These are phyloP conservation scores for Tachysurus vachellii DNA, from an alignment of 2,113 vertebrate genomes.

Conservation along the genomic window DNA sequence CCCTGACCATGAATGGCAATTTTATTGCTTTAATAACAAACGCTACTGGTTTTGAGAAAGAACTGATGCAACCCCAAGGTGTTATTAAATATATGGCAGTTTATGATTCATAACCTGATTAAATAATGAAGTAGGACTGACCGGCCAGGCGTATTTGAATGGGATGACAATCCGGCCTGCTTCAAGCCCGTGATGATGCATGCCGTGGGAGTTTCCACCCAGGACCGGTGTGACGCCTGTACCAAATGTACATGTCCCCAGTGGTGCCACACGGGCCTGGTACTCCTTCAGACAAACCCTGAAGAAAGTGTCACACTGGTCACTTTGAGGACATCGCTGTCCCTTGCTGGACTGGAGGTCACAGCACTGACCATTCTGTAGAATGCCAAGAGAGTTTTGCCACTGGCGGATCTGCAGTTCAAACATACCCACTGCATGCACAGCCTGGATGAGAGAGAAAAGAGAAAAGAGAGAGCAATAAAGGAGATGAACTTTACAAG, in stretches of 20 bases:
- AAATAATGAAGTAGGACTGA: conserved; percentile 67
- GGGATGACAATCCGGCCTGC: conserved; percentile 72
- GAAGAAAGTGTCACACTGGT: conserved; percentile 77
- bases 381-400: conserved; percentile 70
- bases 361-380: conserved; percentile 76
- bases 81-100: neutral
- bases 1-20: neutral
- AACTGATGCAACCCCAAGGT: neutral
- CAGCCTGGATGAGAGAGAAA: conserved; percentile 57
- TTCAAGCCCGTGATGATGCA: conserved; percentile 60
- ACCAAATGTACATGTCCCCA: conserved; percentile 75
- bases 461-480: neutral
- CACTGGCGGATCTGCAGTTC: conserved; percentile 78
- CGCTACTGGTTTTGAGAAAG: neutral
- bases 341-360: conserved; percentile 64
- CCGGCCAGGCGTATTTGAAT: conserved; percentile 80
- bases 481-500: neutral
- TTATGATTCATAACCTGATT: conserved; percentile 34
- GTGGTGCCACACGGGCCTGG: conserved; percentile 70
- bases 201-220: conserved; percentile 72
- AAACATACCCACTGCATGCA: conserved; percentile 70
- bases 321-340: conserved; percentile 65
- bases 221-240: conserved; percentile 69
- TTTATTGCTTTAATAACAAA: neutral
- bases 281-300: conserved; percentile 82